phyloP scores from a whole-genome alignment of 2,888 invertebrate species.

The Epirrhoe alternata region DNA sequence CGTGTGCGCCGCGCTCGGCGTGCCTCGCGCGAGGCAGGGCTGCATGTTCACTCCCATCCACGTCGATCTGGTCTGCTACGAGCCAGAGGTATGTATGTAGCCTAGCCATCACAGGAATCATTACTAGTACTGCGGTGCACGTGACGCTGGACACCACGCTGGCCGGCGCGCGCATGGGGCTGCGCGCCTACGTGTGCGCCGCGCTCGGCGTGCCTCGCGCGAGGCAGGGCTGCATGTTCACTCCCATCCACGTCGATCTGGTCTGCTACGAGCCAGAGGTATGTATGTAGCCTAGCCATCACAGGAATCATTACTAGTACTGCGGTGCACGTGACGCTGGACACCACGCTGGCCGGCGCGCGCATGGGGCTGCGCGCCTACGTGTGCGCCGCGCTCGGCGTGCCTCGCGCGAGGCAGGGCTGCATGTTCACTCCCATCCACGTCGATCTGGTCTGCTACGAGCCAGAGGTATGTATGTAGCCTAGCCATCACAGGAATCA shows the following conservation, averaged over 20 bases:
- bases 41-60: slow-evolving; percentile 98
- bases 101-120: too few relatives aligned
- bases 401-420: slow-evolving; percentile 96
- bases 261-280: slow-evolving; percentile 97
- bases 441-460: slow-evolving; percentile 94
- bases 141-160: slow-evolving; percentile 97
- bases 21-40: slow-evolving; percentile 96
- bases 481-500: too few relatives aligned
- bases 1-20: slow-evolving; percentile 96
- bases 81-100: slow-evolving; percentile 91
- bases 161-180: slow-evolving; percentile 94
- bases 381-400: slow-evolving; percentile 96
- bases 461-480: slow-evolving; percentile 91
- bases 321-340: too few relatives aligned
- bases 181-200: slow-evolving; percentile 97
- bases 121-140: too few relatives aligned
- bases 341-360: slow-evolving; percentile 94
- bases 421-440: slow-evolving; percentile 98
- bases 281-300: too few relatives aligned
- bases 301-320: too few relatives aligned
- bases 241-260: slow-evolving; percentile 95
- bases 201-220: slow-evolving; percentile 97
- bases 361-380: slow-evolving; percentile 98
- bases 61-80: slow-evolving; percentile 94
- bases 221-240: slow-evolving; percentile 97